These are phyloP conservation scores for Anadara kagoshimensis DNA, from an alignment of 1,140 invertebrate genomes.

Conservation along the genomic window DNA sequence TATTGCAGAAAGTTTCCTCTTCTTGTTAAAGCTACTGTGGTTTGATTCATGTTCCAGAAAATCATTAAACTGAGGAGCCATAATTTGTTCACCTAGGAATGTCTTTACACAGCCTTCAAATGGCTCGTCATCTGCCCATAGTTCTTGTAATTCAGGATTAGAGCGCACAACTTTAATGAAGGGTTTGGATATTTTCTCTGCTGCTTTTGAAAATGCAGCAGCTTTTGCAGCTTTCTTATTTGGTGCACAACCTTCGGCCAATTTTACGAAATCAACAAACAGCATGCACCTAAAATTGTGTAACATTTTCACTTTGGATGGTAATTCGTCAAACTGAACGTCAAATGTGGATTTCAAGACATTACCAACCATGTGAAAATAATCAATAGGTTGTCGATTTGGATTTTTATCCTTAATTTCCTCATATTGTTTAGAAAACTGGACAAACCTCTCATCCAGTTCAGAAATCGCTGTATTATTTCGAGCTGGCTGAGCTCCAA, in stretches of 20 bases:
- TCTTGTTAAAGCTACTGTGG: not conserved
- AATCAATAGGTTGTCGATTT: slow-evolving; percentile 13
- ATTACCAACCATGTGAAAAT: slow-evolving; percentile 30
- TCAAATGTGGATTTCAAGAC: slow-evolving; percentile 24
- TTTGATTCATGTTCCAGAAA: no score
- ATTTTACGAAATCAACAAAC: slow-evolving; percentile 38
- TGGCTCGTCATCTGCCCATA: slow-evolving; percentile 40
- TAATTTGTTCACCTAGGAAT: no score
- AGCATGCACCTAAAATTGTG: slow-evolving; percentile 47
- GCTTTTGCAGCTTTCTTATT: slow-evolving; percentile 63
- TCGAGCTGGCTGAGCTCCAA: no score
- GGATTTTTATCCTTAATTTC: not conserved
- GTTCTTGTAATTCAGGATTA: slow-evolving; percentile 41
- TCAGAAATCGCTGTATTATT: no score
- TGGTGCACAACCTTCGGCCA: slow-evolving; percentile 44
- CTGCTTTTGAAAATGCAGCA: slow-evolving; percentile 53
- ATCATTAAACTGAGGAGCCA: no score
- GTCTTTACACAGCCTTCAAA: slow-evolving; percentile 13
- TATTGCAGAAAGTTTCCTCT: slow-evolving; percentile 22
- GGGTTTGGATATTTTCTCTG: slow-evolving; percentile 47
- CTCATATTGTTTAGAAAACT: not conserved
- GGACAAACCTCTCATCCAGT: not conserved
- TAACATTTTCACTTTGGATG: not conserved
- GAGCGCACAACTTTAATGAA: slow-evolving; percentile 45
- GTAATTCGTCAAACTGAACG: slow-evolving; percentile 11